Conservation (phyloP, 1,140 invertebrate species). For the Drosophila insularis region DNA sequence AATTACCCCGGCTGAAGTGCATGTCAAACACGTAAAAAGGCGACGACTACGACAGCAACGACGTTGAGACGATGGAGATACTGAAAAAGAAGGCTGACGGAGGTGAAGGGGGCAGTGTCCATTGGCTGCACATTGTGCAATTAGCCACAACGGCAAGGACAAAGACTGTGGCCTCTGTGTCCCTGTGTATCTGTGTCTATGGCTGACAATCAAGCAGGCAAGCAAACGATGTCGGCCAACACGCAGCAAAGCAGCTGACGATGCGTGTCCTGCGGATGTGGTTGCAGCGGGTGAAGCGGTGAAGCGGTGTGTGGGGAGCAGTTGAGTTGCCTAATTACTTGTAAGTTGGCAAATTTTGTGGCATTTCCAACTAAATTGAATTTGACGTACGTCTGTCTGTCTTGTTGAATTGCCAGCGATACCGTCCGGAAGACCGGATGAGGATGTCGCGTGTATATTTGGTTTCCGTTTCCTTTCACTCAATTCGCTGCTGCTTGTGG, state of each 20-base stretch:
- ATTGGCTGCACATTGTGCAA: slow-evolving; percentile 64
- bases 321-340: slow-evolving; percentile 78
- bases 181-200: background rate
- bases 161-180: background rate
- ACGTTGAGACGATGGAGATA: background rate
- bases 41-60: slow-evolving; percentile 13
- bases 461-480: slow-evolving; percentile 62
- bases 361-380: slow-evolving; percentile 77
- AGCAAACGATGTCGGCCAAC: no score
- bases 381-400: slow-evolving; percentile 47
- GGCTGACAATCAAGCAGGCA: slow-evolving; percentile 68
- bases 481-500: slow-evolving; percentile 54
- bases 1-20: slow-evolving; percentile 73
- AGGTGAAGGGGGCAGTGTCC: slow-evolving; percentile 2
- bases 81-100: no score
- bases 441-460: slow-evolving; percentile 71
- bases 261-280: slow-evolving; percentile 51
- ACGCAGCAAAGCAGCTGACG: slow-evolving; percentile 61
- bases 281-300: slow-evolving; percentile 17
- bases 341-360: slow-evolving; percentile 79
- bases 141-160: slow-evolving; percentile 53
- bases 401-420: slow-evolving; percentile 58
- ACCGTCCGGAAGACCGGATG: slow-evolving; percentile 34
- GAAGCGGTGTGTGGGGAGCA: slow-evolving; percentile 35
- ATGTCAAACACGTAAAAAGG: slow-evolving; percentile 79